phyloP scores from a whole-genome alignment of 2,113 vertebrate species.

The Marmota flaviventris region DNA sequence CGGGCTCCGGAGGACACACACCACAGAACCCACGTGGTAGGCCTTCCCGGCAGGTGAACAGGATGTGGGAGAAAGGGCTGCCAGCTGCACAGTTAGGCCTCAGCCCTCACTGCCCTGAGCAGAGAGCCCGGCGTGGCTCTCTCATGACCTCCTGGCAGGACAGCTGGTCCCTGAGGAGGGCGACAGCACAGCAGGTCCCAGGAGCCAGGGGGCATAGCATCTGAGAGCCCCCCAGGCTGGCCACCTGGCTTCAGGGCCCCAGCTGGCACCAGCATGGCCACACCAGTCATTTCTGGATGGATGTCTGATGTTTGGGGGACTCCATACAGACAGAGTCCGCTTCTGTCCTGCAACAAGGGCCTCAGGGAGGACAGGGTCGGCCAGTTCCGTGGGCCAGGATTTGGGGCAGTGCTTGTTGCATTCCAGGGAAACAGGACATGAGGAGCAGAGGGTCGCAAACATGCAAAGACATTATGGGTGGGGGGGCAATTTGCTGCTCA shows the following conservation, averaged over 20 bases:
- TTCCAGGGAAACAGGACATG: not conserved
- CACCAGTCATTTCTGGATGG: not conserved
- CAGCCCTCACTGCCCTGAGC: not conserved
- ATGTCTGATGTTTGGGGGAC: accelerated
- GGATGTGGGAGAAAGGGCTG: not conserved
- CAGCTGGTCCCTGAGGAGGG: not conserved
- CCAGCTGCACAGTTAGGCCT: not conserved
- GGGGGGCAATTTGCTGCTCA: not conserved
- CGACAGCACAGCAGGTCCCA: not conserved
- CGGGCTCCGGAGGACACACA: not conserved
- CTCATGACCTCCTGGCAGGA: not conserved
- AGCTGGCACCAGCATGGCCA: not conserved
- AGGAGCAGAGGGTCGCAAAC: not conserved
- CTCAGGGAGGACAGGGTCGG: not conserved
- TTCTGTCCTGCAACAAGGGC: not conserved
- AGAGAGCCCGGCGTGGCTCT: not conserved
- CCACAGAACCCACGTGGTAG: not conserved
- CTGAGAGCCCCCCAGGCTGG: not conserved
- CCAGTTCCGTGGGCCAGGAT: not conserved
- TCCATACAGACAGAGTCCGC: not conserved
- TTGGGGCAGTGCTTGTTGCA: not conserved
- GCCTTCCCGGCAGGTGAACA: not conserved
- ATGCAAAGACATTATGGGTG: no score
- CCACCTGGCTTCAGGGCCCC: not conserved
- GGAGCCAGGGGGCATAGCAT: not conserved